Conservation (phyloP, 2,113 vertebrate genomes). For the Daphoenositta chrysoptera region DNA sequence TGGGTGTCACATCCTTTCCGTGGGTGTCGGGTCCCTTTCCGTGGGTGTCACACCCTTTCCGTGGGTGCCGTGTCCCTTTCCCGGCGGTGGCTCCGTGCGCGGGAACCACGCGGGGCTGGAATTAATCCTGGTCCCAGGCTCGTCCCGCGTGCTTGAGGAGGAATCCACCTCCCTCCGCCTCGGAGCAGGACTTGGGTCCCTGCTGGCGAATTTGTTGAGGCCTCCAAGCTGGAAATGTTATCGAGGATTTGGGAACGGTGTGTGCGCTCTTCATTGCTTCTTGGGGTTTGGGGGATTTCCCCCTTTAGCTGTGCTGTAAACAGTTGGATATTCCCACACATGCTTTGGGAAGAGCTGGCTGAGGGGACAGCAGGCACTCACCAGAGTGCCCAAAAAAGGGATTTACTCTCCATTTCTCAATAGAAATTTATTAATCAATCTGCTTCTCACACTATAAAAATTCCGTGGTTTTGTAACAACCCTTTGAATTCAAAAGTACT, state of each 20-base stretch:
- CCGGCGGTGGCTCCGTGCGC: too few species aligned
- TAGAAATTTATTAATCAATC: fast-evolving
- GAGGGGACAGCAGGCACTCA: background rate
- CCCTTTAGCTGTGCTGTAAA: fast-evolving
- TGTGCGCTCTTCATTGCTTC: fast-evolving
- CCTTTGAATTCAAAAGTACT: background rate
- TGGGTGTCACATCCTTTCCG: too few species aligned
- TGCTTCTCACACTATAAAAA: background rate
- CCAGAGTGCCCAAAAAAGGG: background rate
- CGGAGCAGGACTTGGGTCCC: background rate
- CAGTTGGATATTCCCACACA: background rate
- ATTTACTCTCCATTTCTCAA: background rate
- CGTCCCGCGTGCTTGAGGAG: background rate
- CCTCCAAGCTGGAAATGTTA: too few species aligned
- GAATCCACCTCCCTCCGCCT: background rate
- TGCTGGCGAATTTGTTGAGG: background rate
- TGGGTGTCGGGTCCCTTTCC: too few species aligned
- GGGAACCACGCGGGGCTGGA: background rate
- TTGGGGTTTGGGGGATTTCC: fast-evolving
- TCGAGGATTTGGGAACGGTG: fast-evolving
- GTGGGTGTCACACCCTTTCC: too few species aligned
- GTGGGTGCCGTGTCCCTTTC: background rate
- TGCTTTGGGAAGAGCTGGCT: background rate
- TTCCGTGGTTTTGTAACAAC: fast-evolving
- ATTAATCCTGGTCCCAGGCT: fast-evolving